Conservation (phyloP, 1,140 invertebrate species). For the Drosophila funebris region DNA sequence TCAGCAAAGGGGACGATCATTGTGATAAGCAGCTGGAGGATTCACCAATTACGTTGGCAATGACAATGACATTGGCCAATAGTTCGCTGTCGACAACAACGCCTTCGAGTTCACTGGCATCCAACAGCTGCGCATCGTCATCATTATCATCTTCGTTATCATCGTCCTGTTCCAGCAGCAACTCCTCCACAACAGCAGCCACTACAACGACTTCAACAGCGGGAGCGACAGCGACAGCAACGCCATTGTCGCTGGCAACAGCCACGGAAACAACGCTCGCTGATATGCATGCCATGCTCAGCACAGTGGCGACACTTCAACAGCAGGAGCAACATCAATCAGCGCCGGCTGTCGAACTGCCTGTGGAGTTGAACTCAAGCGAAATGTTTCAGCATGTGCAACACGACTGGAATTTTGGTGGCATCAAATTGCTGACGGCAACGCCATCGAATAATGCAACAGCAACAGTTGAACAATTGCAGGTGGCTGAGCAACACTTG, state of each 20-base stretch:
- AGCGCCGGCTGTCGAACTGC: conserved; percentile 39
- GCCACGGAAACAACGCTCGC: conserved; percentile 50
- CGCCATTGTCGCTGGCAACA: conserved; percentile 45
- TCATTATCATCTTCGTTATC: conserved; percentile 61
- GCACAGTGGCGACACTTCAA: conserved; percentile 57
- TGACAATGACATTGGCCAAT: conserved; percentile 48
- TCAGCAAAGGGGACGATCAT: conserved; percentile 50
- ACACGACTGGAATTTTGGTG: conserved; percentile 83
- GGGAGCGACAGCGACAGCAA: not conserved
- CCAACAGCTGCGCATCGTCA: conserved; percentile 63
- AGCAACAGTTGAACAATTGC: conserved; percentile 34
- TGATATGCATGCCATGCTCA: conserved; percentile 65
- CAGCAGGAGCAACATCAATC: conserved; percentile 50
- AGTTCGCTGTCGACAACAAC: conserved; percentile 36
- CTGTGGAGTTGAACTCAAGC: conserved; percentile 56
- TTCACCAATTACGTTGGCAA: conserved; percentile 21
- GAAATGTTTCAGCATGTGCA: conserved; percentile 81
- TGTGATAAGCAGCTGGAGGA: conserved; percentile 68
- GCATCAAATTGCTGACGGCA: conserved; percentile 62
- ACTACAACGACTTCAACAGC: conserved; percentile 30
- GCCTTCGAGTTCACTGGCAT: conserved; percentile 23
- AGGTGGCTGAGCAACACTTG: conserved; percentile 31
- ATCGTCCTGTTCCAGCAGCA: conserved; percentile 68
- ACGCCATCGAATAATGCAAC: conserved; percentile 28
- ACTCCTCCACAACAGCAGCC: conserved; percentile 60